Percentiles rank a stretch among this genome's conserved stretches.
These are phyloP conservation scores for Synanceia verrucosa DNA, from an alignment of 2,797 vertebrate species.

Conservation along the genomic window DNA sequence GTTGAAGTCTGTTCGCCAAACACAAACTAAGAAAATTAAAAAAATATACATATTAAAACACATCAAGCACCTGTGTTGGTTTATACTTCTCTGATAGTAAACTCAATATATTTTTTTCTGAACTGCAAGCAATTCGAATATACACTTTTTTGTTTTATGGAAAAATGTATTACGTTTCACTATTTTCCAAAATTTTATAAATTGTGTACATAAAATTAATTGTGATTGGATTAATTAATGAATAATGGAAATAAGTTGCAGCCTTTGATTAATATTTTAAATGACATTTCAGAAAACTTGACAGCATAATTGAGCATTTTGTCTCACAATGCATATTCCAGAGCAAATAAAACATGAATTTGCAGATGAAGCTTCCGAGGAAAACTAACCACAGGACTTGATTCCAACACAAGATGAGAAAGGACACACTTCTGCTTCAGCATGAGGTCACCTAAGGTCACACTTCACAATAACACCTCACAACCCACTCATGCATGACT, in stretches of 20 bases:
- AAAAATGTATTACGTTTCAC: neutral
- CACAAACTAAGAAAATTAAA: no score
- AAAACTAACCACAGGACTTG: neutral
- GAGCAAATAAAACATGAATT: neutral
- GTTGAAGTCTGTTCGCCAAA: no score
- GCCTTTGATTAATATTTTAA: neutral
- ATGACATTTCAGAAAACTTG: no score
- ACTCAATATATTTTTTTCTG: neutral
- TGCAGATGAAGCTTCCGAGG: neutral
- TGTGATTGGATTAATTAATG: neutral
- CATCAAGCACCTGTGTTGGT: no score
- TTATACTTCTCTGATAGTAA: neutral
- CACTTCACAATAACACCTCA: neutral
- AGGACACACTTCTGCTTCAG: conserved; percentile 13
- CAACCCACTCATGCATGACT: neutral
- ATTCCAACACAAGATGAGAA: neutral
- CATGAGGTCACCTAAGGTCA: conserved; percentile 2
- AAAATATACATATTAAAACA: no score
- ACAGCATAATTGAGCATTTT: no score
- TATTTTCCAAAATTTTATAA: neutral
- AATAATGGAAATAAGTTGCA: neutral
- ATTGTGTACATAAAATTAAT: neutral
- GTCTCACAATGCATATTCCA: neutral
- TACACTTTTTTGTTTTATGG: neutral
- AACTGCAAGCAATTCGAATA: neutral